These are phyloP conservation scores for Mystacides longicornis DNA, from an alignment of 2,888 invertebrate species.

Conservation along the genomic window DNA sequence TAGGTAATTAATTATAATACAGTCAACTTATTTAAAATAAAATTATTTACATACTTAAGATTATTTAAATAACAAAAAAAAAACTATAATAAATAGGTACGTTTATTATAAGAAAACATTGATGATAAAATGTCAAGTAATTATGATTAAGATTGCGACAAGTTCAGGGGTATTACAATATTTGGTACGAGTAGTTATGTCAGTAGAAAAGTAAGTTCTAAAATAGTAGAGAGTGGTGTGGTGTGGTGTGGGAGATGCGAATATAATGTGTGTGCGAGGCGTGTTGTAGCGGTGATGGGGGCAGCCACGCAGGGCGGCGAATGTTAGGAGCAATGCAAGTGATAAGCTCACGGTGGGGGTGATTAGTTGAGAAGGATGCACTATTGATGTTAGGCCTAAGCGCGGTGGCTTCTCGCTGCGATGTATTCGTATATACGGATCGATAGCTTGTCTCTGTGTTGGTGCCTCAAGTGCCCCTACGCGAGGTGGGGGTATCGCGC, in stretches of 20 bases:
- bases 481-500: conserved; percentile 12
- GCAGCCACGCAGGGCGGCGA: conserved; percentile 6
- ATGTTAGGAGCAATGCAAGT: conserved; percentile 6
- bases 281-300: too few species aligned
- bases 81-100: too few species aligned
- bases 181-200: too few species aligned
- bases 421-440: conserved; percentile 12
- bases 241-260: neutral
- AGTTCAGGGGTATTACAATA: too few species aligned
- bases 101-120: too few species aligned
- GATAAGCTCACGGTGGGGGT: conserved; percentile 10
- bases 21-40: too few species aligned
- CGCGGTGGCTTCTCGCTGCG: conserved; percentile 3
- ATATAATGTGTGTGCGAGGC: neutral
- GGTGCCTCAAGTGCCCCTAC: conserved; percentile 8
- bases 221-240: neutral
- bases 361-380: conserved; percentile 18
- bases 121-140: too few species aligned
- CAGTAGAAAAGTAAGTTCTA: too few species aligned
- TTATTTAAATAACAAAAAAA: too few species aligned
- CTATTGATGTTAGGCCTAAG: conserved; percentile 12
- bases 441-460: conserved; percentile 15
- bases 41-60: too few species aligned
- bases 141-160: too few species aligned
- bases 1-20: too few species aligned